phyloP scores from a whole-genome alignment of 2,113 vertebrate genomes.

The Egretta garzetta region DNA sequence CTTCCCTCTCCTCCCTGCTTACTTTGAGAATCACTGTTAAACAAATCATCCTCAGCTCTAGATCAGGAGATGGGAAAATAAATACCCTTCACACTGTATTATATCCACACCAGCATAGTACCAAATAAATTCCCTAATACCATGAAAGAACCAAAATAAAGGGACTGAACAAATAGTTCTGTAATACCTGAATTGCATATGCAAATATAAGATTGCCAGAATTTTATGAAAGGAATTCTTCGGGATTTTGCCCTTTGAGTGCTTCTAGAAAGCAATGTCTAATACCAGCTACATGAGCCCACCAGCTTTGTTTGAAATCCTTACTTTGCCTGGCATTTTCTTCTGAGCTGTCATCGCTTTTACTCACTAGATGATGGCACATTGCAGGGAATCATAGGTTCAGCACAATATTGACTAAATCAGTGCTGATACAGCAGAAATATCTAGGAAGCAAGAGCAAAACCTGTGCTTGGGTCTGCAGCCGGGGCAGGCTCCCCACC shows the following conservation, averaged over 20 bases:
- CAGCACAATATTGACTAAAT: neutral
- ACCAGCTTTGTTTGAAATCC: neutral
- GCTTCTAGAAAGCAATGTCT: neutral
- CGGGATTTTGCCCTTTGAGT: neutral
- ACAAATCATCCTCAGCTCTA: neutral
- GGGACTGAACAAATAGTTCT: neutral
- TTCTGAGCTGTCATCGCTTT: neutral
- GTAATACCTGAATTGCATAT: neutral
- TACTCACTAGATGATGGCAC: neutral
- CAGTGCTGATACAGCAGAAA: neutral
- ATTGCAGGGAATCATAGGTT: neutral
- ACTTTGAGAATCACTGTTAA: neutral
- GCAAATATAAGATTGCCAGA: neutral
- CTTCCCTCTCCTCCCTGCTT: neutral
- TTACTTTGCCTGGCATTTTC: neutral
- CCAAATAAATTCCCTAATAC: neutral
- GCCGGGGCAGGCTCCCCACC: neutral
- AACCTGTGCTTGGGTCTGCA: neutral
- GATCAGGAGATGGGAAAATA: neutral
- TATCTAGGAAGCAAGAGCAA: neutral
- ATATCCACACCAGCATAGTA: accelerated
- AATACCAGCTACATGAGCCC: accelerated
- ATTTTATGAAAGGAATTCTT: neutral
- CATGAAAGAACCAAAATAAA: neutral
- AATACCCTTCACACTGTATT: too few relatives aligned